Base-by-base conservation (phyloP, 1,140 invertebrate species). In the Coenobita brevimanus region DNA sequence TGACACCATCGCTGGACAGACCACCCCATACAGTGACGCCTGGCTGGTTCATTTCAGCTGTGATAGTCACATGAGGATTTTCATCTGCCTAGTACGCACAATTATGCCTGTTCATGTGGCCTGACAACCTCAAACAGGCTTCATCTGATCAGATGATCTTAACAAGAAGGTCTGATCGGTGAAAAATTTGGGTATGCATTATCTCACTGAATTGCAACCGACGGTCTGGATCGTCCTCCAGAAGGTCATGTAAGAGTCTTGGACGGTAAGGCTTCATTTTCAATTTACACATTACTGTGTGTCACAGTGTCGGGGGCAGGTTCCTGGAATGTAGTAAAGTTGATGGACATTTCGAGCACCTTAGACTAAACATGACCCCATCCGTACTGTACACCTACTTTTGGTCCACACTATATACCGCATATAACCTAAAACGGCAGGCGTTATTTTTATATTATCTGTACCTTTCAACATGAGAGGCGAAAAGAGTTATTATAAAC, bases 91-190 rank as follows among this genome's bases (percentile, higher is more conserved):
- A 75, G 71, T 75, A 75, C 13, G 38, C n/a, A 24, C 71, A 75
- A 38, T 75, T 75, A 75, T 75, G 71, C 36, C 71, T 75, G 27
- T 75, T 75, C 8, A 75, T 38, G 36, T 75, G 38, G 36, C 71
- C 71, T 21, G 71, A 6, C 36, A 75, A 38, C 36, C 36, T 75
- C 13, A 75, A 75, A 75, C n/a, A 75, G 36, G 36, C 71, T 38
- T 75, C 36, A 75, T 33, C 71, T 6, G 30, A 30, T 33, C 71
- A 75, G 8, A 75, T n/a, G 13, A 75, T 75, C n/a, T 43, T 75
- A 38, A 15, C 36, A 30, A 75, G 21, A 38, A 75, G 10, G 3
- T 30, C 8, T 75, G 71, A 33, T 8, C 36, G 13, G 13, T 38
- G 13, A 8, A 4, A 6, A 33, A 75, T 75, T 38, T 75, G 13